Evolutionary conservation across 2,797 vertebrate species (phyloP).

Genomic region (Microctenopoma stevenorrisi): DNA sequence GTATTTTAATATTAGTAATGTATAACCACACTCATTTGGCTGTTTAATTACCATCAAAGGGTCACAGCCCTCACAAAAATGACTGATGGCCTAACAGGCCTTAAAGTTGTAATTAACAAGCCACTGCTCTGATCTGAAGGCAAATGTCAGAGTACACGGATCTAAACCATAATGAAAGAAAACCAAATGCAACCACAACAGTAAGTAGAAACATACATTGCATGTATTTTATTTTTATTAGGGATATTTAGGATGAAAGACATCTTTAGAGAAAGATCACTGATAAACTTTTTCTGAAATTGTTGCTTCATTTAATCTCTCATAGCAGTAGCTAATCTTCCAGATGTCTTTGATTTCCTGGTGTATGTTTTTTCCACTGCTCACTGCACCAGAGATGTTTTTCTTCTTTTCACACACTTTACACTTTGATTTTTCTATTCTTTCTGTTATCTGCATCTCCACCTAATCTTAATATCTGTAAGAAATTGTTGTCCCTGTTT

Average conservation of each 20-base stretch:
- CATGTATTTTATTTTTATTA: neutral
- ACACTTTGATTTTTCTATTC: slow-evolving; percentile 24
- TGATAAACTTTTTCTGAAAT: slow-evolving; percentile 14
- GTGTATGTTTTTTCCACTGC: slow-evolving; percentile 25
- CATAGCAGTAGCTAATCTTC: slow-evolving; percentile 26
- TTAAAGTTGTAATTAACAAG: neutral
- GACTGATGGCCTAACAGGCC: neutral
- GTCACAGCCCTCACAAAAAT: neutral
- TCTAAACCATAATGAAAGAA: neutral
- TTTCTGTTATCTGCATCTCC: slow-evolving; percentile 58
- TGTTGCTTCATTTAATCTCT: neutral
- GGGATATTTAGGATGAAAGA: neutral
- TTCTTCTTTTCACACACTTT: slow-evolving; percentile 1
- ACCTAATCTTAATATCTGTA: neutral
- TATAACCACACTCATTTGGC: slow-evolving; percentile 10
- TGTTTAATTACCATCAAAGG: slow-evolving; percentile 18
- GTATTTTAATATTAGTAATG: slow-evolving; percentile 17
- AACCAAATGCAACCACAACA: neutral
- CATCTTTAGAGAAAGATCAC: slow-evolving; percentile 18
- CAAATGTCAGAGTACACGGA: slow-evolving; percentile 10
- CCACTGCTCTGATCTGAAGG: slow-evolving; percentile 1
- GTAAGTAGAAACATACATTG: slow-evolving; percentile 1
- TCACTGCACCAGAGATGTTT: slow-evolving; percentile 55
- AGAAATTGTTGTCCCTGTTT: slow-evolving; percentile 34
- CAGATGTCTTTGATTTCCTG: neutral